phyloP scores from a whole-genome alignment of 1,140 invertebrate genomes.

The Heliconius nattereri region DNA sequence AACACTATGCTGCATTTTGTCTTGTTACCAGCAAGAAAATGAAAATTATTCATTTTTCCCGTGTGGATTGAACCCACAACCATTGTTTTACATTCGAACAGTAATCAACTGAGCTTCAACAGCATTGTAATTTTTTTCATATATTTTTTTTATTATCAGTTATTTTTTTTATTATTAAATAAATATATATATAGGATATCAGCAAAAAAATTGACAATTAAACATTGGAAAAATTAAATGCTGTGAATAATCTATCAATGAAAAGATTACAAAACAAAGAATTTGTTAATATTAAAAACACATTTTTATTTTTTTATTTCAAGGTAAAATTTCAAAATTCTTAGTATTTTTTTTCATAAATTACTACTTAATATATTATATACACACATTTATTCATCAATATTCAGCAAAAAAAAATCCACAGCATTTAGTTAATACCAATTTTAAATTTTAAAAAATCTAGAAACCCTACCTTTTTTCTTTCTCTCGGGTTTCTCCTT shows the following conservation, averaged over 20 bases:
- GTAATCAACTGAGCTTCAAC: too few species aligned
- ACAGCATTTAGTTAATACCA: slow-evolving; percentile 24
- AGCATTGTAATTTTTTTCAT: too few species aligned
- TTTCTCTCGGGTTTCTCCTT: slow-evolving; percentile 68
- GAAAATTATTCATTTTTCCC: too few species aligned
- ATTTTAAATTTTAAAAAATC: slow-evolving; percentile 22
- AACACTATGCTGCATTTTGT: too few species aligned
- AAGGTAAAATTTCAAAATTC: too few species aligned
- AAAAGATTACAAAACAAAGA: background rate
- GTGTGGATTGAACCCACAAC: too few species aligned
- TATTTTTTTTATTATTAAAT: background rate
- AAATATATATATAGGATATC: slow-evolving; percentile 13
- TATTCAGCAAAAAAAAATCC: slow-evolving; percentile 20
- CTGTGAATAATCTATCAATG: slow-evolving; percentile 19
- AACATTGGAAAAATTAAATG: slow-evolving; percentile 15
- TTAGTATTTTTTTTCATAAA: too few species aligned
- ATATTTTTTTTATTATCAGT: too few species aligned
- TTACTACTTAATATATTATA: too few species aligned
- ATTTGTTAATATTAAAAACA: background rate
- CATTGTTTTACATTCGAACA: too few species aligned
- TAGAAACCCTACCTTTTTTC: slow-evolving; percentile 72
- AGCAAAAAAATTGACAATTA: slow-evolving; percentile 37
- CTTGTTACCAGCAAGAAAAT: too few species aligned
- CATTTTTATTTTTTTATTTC: too few species aligned
- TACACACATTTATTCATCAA: background rate